Evolutionary conservation across 2,888 invertebrate species (phyloP), one percentile per base, ranked within the genome.

Genomic region (Rhyacophila evoluta): DNA sequence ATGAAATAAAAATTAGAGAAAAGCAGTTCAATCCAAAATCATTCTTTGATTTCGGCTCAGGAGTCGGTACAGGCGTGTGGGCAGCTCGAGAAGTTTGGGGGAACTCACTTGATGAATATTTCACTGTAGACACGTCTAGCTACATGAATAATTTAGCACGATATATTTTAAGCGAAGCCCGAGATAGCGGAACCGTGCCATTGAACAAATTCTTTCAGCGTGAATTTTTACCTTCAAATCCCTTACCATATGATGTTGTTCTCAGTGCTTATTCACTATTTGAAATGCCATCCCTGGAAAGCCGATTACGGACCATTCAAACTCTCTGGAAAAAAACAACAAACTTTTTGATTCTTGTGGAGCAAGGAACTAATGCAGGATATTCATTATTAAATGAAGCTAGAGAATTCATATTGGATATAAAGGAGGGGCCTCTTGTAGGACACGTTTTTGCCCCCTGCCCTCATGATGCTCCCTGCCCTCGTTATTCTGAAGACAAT

Each of bases 41-140:
- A 79, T 91, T 97, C 83, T 95, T 98, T 83, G 98, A 98, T 88
- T 97, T 96, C 86, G 98, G 98, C 0, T 96, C 97, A 3, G 98
- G 98, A 0, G 88, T 96, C 2, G 98, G 97, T 0, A 94, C 95
- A 0, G 95, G 93, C 0, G 92, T 93, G 75, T 97, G 97, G 97
- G 98, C 96, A 0, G 92, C 94, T 0, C 93, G 93, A 83, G 86
- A 88, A 2, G 88, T 91, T 12, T 98, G 97, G 97, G 88, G 90
- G 6, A 87, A 91, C 0, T 86, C 91, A 19, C 90, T 98, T 33
- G 92, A 90, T 84, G 98, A 98, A 87, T 95, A 95, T 85, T 94
- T 94, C 83, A 94, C 95, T 85, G 94, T 98, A 0, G 98, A 98
- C 84, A 88, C 92, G 4, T 97, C 97, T 0, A 84, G 89, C 0